Base-by-base conservation (phyloP, 1,140 invertebrate species). In the Eciton burchellii region DNA sequence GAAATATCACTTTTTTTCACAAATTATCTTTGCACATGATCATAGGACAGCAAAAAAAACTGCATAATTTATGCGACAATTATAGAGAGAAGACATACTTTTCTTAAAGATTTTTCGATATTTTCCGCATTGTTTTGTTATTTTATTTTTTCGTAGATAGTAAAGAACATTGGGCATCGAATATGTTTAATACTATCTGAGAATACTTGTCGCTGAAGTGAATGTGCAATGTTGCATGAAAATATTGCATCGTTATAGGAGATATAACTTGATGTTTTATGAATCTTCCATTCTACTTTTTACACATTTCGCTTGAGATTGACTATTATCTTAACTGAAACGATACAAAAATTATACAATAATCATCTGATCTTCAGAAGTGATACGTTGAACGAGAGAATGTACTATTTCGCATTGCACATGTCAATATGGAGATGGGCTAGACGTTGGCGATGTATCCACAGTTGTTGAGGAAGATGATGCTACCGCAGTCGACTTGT, bases 391-490 rank as follows among this genome's bases (percentile, higher is more conserved):
- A 83, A 72, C 45, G 72, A 83, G 19, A 57, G 45, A 26, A 63
- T 72, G 16, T 47, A 35, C 47, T 83, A 68, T 49, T 63, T 84
- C 73, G 56, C 72, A 85, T 88, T 88, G 65, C 83, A 85, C 77
- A 79, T 86, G 91, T 93, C 92, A 93, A 93, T 91, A 93, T 52
- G 91, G 90, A 82, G 92, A 88, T 76, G 90, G 90, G 81, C 87
- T 91, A 24, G 93, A 89, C 57, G 91, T 84, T 73, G 92, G 87
- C 12, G 24, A 47, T 62, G 88, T 89, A 89, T 70, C 77, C 92
- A 92, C 82, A 1, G 89, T 88, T 52, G 89, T 85, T 16, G 89
- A 65, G 0, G 92, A 89, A 21, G 91, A 89, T 21, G 90, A 86
- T 35, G 84, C 89, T n/a, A 89, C 88, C 35, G 90, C 49, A 11